Base-by-base conservation (phyloP, 2,888 invertebrate genomes). In the Teinopalpus imperialis region DNA sequence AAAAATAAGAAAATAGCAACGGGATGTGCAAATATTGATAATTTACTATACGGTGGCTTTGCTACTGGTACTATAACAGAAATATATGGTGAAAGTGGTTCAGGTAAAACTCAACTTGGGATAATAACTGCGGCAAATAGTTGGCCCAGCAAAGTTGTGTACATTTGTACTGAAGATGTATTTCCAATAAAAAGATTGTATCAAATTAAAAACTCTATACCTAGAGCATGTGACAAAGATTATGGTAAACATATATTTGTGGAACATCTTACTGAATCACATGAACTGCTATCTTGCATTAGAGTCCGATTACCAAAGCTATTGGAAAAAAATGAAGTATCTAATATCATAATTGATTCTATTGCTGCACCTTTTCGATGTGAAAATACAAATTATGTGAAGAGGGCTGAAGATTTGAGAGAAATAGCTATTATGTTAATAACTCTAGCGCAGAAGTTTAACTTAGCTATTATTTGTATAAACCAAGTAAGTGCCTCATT, bases 51-150 rank as follows among this genome's bases (percentile, higher is more conserved):
- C 56, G 95, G 95, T 44, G 96, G 96, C 18, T 85, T 95, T 46
- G 80, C 92, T 31, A 79, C 80, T 55, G 90, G 91, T 52, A 93
- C 94, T 14, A 89, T 96, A 37, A 93, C 93, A 43, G 96, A 96
- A 88, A 83, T 97, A 57, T 92, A 91, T 69, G 96, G 96, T n/a
- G 92, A 93, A 73, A 94, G 94, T 81, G 94, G 94, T 8, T 90
- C 91, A 58, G 96, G 96, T 3, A 96, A 96, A 86, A 95, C 95
- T 0, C 96, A 96, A 71, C 66, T 96, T 29, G 93, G 92, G 54
- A 79, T 96, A 36, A 95, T 95, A 75, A 72, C 94, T 16, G 90
- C 93, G 21, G 76, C 94, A 10, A 90, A 90, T 47, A 91, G 91
- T 49, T 94, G 94, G 75, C 74, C 90, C 39, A 29, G 56, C 63